Evolutionary conservation across 1,140 invertebrate species (phyloP).

Genomic region (Dolichoris vasculosae): DNA sequence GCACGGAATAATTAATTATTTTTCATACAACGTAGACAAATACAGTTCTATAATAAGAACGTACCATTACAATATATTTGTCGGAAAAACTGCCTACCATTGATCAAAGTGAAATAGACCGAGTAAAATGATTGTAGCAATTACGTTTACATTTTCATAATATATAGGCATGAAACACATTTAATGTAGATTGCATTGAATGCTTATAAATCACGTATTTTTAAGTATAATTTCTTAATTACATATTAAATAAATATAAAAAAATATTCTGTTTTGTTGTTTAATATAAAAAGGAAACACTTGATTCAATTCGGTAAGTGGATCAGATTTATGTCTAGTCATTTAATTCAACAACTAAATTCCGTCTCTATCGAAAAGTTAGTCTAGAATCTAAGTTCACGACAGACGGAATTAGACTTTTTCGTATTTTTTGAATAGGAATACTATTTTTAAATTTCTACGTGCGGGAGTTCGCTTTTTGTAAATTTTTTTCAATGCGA

Average conservation of each 20-base stretch:
- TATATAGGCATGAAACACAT: background rate
- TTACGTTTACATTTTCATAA: background rate
- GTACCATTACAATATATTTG: background rate
- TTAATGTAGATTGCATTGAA: background rate
- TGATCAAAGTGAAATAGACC: background rate
- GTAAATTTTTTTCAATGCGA: constrained; percentile 5
- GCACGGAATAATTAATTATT: no score
- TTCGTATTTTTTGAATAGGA: background rate
- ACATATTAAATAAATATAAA: background rate
- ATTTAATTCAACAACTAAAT: background rate
- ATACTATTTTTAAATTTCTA: constrained; percentile 20
- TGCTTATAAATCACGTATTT: no score
- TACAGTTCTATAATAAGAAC: no score
- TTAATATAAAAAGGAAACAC: background rate
- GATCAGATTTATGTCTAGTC: background rate
- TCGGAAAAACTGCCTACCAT: background rate
- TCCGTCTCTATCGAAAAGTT: background rate
- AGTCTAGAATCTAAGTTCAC: background rate
- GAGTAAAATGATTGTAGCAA: background rate
- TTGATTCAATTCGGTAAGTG: background rate
- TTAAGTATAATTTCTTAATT: background rate
- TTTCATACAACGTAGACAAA: no score
- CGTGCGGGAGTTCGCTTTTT: background rate
- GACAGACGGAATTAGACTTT: background rate
- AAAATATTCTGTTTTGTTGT: background rate